Evolutionary conservation across 2,888 invertebrate genomes (phyloP).

Genomic region (Chydorus sphaericus): DNA sequence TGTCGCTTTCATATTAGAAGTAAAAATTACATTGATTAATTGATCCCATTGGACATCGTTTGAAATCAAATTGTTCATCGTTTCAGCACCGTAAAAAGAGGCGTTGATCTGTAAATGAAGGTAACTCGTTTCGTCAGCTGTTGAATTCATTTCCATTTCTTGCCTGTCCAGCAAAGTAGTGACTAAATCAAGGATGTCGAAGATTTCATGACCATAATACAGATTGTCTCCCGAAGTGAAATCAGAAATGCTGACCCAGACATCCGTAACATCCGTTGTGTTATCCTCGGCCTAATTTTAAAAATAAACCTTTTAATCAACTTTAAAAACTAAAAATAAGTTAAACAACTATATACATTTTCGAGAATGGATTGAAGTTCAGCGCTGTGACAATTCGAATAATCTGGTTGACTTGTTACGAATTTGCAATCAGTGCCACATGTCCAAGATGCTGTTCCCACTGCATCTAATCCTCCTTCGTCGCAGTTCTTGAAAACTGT

Average conservation of each 20-base stretch:
- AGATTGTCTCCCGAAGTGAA: neutral
- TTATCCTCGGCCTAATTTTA: neutral
- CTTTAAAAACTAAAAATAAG: no score
- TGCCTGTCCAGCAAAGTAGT: conserved; percentile 2
- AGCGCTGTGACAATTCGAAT: neutral
- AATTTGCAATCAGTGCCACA: neutral
- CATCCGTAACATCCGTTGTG: neutral
- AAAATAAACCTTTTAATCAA: neutral
- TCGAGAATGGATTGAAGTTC: neutral
- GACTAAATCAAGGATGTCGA: conserved; percentile 1
- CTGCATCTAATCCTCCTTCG: neutral
- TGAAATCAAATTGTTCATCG: conserved; percentile 1
- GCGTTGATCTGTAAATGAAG: neutral
- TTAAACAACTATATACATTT: neutral
- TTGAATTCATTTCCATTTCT: neutral
- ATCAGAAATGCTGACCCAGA: neutral
- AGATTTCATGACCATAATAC: conserved; percentile 14
- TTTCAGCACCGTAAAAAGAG: neutral
- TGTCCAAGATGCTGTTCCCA: neutral
- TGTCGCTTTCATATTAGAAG: no score
- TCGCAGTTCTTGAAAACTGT: no score
- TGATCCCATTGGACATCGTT: conserved; percentile 6
- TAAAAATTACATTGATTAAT: neutral
- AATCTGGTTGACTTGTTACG: neutral
- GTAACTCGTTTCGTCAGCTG: neutral